Evolutionary conservation across 2,797 vertebrate genomes (phyloP), one percentile per base, ranked within the genome.

Genomic region (Chrosomus eos): DNA sequence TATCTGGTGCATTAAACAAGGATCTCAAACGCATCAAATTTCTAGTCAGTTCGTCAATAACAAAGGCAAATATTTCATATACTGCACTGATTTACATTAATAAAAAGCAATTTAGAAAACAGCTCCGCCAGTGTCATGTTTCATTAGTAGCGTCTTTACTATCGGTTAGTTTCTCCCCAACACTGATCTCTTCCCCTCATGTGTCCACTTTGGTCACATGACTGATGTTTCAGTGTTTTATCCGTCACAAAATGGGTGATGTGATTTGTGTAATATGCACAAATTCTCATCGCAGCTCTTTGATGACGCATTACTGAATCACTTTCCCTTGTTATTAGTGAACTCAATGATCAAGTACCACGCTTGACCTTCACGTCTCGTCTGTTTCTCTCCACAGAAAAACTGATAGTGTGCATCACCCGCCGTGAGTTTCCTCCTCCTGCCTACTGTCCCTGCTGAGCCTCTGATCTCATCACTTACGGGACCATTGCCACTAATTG

Each of bases 321-420:
- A 38, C 16, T 40, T 66, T 10, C 33, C 31, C 51, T 58, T 28
- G 16, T 70, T 21, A 40, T 31, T 8, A 80, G 64, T 26, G 26
- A 76, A 55, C 43, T 38, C 1, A 53, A 58, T 68, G 10, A 58
- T 7, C 7, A 1, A 31, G 64, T 18, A 11, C 19, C 33, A 68
- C n/a, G 3, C 74, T 36, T 64, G 43, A 82, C 40, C 55, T 53
- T 75, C 18, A 75, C 43, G 0, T 84, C 74, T 68, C 70, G 10
- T 85, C 86, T 72, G 87, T 73, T 87, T 92, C 60, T 89, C 45
- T 84, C 81, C 78, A 48, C 93, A 95, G 94, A 95, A 94, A 95
- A 95, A 93, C 93, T 96, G 93, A 96, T 95, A 23, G 93, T 96
- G 89, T 95, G 94, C 94, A 94, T 95, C 89, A 93, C 93, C 53